Base-by-base conservation (phyloP, 2,797 vertebrate species). In the Myripristis murdjan region DNA sequence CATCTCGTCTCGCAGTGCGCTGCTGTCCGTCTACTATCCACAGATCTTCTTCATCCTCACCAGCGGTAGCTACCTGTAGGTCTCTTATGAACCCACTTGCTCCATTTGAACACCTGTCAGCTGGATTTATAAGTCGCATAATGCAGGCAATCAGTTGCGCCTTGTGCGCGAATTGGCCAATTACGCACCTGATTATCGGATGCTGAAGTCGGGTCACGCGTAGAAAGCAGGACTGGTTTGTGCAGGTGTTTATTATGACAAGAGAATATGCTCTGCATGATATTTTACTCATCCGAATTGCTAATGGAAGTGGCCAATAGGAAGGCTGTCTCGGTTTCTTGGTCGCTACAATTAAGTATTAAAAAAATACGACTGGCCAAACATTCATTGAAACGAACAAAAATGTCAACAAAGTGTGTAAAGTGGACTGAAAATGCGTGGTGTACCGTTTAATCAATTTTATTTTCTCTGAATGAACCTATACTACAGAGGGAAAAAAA, bases 11-110 rank as follows among this genome's bases (percentile, higher is more conserved):
- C 96, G 96, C 95, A 91, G 96, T 90, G 96, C 96, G 84, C 95
- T 98, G 92, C 95, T 98, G 89, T 97, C 97, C 91, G 94, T 98
- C 91, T 97, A 96, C 94, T 98, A 97, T 93, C 97, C 97, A 66
- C 97, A 97, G 95, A 96, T 99, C 88, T 98, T 98, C 94, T 96
- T 99, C 94, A 96, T 98, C 94, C 96, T 99, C 90, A 97, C 96
- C 95, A 98, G 97, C 94, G 97, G 97, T 91, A 98, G 97, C 95
- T 99, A 98, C 95, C 96, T 98, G 97, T 99, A 96, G 95, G 97
- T 93, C 79, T 72, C 55, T 70, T 43, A 20, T 54, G n/a, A 44
- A 37, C 44, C 63, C 73, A 75, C 73, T 77, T 76, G 60, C n/a
- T 67, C 20, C 2, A 23, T 51, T 63, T 62, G 2, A 39, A 24